Conservation (phyloP, 1,140 invertebrate genomes). For the Drosophila sturtevanti region DNA sequence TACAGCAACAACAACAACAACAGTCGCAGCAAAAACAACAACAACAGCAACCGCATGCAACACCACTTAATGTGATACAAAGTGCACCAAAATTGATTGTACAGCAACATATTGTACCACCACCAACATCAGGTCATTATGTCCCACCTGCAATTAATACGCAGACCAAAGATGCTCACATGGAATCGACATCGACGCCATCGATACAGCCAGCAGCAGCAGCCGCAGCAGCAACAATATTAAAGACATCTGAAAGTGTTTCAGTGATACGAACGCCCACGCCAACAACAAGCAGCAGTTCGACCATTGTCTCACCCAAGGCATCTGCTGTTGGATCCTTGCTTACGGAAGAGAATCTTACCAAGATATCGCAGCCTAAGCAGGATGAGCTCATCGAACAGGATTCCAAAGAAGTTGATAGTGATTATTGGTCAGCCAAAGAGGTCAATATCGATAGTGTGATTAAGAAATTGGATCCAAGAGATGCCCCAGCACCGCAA, state of each 20-base stretch:
- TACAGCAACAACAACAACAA: slow-evolving; percentile 28
- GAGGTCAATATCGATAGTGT: slow-evolving; percentile 89
- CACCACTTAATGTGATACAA: slow-evolving; percentile 68
- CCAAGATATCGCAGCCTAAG: slow-evolving; percentile 80
- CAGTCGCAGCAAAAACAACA: slow-evolving; percentile 18
- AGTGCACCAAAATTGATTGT: slow-evolving; percentile 64
- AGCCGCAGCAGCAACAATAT: not conserved
- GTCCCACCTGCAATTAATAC: slow-evolving; percentile 23
- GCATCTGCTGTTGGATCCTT: slow-evolving; percentile 37
- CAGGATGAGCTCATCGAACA: slow-evolving; percentile 72
- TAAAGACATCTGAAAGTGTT: slow-evolving; percentile 66
- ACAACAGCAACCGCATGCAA: slow-evolving; percentile 24
- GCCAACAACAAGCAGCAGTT: slow-evolving; percentile 45
- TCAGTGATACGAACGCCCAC: slow-evolving; percentile 74
- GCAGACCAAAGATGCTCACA: slow-evolving; percentile 41
- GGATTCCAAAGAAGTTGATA: slow-evolving; percentile 86
- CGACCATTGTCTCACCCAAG: slow-evolving; percentile 50
- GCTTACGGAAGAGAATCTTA: slow-evolving; percentile 77
- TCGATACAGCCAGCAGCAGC: not conserved
- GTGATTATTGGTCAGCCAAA: slow-evolving; percentile 90
- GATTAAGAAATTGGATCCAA: slow-evolving; percentile 89
- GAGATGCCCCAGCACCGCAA: slow-evolving; percentile 84
- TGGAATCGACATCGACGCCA: not conserved
- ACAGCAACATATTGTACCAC: slow-evolving; percentile 67
- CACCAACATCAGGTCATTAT: slow-evolving; percentile 33